A percentile compares a stretch with the other conserved stretches of the same genome.
These are phyloP conservation scores for Cotesia typhae DNA, from an alignment of 1,140 invertebrate species.

Conservation along the genomic window DNA sequence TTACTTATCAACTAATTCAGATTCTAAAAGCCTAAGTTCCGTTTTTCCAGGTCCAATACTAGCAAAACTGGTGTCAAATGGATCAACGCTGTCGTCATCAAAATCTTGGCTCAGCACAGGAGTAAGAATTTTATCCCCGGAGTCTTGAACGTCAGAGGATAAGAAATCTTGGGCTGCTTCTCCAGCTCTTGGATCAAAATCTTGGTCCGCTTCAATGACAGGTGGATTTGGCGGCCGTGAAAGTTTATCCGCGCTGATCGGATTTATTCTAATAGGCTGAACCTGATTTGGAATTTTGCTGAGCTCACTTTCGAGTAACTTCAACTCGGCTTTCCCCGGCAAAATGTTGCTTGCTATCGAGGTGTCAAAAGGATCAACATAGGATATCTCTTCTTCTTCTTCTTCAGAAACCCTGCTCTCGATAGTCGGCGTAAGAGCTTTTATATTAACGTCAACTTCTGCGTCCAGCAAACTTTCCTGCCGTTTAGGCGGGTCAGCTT, in stretches of 20 bases:
- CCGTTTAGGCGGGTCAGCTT: conserved; percentile 28
- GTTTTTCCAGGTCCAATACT: conserved; percentile 68
- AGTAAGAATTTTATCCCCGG: conserved; percentile 61
- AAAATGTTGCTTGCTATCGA: conserved; percentile 78
- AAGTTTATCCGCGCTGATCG: conserved; percentile 43
- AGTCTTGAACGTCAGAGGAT: conserved; percentile 49
- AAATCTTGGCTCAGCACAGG: conserved; percentile 53
- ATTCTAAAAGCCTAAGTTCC: conserved; percentile 71
- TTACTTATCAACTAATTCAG: conserved; percentile 63
- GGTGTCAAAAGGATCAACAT: conserved; percentile 81
- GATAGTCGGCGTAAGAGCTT: conserved; percentile 73
- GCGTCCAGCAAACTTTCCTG: conserved; percentile 65
- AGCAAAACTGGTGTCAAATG: conserved; percentile 74
- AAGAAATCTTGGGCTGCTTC: conserved; percentile 54
- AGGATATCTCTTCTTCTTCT: conserved; percentile 54
- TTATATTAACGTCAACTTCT: conserved; percentile 71
- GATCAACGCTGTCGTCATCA: conserved; percentile 67
- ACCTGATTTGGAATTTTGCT: conserved; percentile 57
- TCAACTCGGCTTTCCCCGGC: conserved; percentile 80
- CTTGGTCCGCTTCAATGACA: conserved; percentile 49
- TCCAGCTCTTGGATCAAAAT: conserved; percentile 56
- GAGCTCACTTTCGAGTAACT: conserved; percentile 78
- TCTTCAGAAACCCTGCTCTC: conserved; percentile 56
- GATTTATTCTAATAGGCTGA: conserved; percentile 42
- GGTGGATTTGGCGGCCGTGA: conserved; percentile 16